These are phyloP conservation scores for Lasioglossum albipes DNA, from an alignment of 1,140 invertebrate genomes.

Conservation along the genomic window DNA sequence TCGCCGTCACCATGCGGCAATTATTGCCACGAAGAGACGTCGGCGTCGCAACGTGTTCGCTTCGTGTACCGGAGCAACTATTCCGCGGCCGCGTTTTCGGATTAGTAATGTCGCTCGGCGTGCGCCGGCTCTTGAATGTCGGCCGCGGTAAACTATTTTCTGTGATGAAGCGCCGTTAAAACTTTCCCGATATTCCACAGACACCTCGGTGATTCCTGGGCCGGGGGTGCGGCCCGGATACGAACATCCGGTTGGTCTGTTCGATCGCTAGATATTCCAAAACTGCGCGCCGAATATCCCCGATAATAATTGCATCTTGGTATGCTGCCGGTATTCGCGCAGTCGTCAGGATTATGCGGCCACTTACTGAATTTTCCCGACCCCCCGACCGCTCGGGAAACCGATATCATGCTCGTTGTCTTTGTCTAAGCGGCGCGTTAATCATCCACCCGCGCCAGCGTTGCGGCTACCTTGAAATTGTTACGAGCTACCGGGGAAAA, in stretches of 20 bases:
- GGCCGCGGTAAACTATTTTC: conserved; percentile 71
- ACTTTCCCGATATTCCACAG: conserved; percentile 72
- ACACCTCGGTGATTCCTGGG: conserved; percentile 51
- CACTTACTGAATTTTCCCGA: neutral
- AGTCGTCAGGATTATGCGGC: conserved; percentile 2
- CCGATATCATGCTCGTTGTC: neutral
- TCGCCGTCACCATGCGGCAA: conserved; percentile 25
- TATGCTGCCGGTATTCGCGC: conserved; percentile 52
- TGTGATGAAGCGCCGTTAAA: conserved; percentile 73
- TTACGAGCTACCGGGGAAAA: neutral
- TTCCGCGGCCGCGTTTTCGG: conserved; percentile 31
- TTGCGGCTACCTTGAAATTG: neutral
- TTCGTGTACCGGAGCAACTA: conserved; percentile 28
- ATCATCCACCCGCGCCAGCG: neutral
- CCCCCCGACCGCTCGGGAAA: neutral
- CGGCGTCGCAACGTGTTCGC: neutral
- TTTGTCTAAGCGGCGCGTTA: neutral
- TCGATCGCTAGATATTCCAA: conserved; percentile 70
- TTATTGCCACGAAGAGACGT: conserved; percentile 48
- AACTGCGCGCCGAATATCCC: conserved; percentile 61
- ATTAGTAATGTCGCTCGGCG: conserved; percentile 40
- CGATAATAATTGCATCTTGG: conserved; percentile 73
- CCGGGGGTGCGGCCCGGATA: conserved; percentile 48
- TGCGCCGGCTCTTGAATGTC: conserved; percentile 9
- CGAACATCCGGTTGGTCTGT: conserved; percentile 46